Evolutionary conservation across 1,140 invertebrate species (phyloP), one percentile per base, ranked within the genome.

Genomic region (Leucophenga varia): DNA sequence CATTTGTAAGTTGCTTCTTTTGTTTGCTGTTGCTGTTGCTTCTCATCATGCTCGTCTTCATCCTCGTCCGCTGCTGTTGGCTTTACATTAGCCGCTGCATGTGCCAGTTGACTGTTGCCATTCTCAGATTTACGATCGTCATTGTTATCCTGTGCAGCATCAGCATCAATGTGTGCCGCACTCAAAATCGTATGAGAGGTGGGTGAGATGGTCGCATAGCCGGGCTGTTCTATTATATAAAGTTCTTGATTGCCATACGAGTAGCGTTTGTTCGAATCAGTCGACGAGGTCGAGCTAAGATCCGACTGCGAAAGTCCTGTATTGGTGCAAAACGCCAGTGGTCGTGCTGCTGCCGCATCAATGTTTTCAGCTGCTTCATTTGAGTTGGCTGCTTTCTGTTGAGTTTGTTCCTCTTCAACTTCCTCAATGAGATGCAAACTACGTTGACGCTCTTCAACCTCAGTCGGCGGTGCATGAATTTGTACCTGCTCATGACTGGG

Each of bases 251-350:
- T 88, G 34, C 86, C 84, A 59, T 90, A 90, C 31, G 84, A 81
- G 59, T 89, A 90, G 51, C 84, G 85, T 9, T 82, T 83, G 68
- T 87, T 86, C 31, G 81, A 81, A 13, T 84, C 85, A 8, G 77
- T 81, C 20, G 82, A 81, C 5, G 85, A 87, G 3, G 84, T 85
- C 57, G 87, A 80, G 45, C 86, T 89, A 1, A 87, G 77, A 56
- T 87, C 86, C 2, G 87, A 89, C 58, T 89, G 87, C 8, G 87
- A 86, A 3, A 90, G 76, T 2, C 88, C 87, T 0, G 87, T 88
- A 46, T 84, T 86, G 4, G 80, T 80, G 17, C 3, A 12, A 20
- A 14, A 25, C n/a, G n/a, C 31, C n/a, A 13, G 14, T n/a, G 30
- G 18, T 30, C 37, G 7, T 35, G 40, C 25, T 35, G 14, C 25